Evolutionary conservation across 2,797 vertebrate species (phyloP).

Genomic region (Naso thynnoides): DNA sequence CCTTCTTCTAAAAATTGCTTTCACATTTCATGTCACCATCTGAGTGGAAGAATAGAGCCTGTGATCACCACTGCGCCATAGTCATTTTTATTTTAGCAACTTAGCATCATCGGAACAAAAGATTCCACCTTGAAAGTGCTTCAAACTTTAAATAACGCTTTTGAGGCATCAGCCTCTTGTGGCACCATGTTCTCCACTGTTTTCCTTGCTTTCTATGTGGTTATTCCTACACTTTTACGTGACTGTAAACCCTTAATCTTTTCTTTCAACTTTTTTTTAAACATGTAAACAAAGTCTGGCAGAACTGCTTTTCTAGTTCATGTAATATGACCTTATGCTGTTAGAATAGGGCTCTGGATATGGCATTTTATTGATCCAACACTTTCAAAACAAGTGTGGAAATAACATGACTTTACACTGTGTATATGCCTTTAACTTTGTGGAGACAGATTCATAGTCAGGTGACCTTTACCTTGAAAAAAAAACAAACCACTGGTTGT

Average conservation of each 20-base stretch:
- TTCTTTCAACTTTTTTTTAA: not conserved
- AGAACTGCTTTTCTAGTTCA: not conserved
- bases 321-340: too few species aligned
- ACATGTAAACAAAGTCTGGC: not conserved
- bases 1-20: slow-evolving; percentile 6
- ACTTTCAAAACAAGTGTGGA: too few species aligned
- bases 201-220: not conserved
- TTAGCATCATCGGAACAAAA: not conserved
- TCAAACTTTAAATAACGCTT: not conserved
- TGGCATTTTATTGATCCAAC: not conserved
- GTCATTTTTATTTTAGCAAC: not conserved
- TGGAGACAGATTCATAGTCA: too few species aligned
- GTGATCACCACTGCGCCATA: not conserved
- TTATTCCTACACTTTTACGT: not conserved
- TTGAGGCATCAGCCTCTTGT: not conserved
- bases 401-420: too few species aligned
- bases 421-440: too few species aligned
- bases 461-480: too few species aligned
- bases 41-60: slow-evolving; percentile 10
- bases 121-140: not conserved
- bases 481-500: too few species aligned
- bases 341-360: too few species aligned
- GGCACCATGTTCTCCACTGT: not conserved
- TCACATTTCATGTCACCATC: slow-evolving; percentile 8
- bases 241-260: not conserved